Evolutionary conservation across 2,888 invertebrate species (phyloP).

Genomic region (Caenorhabditis becei): DNA sequence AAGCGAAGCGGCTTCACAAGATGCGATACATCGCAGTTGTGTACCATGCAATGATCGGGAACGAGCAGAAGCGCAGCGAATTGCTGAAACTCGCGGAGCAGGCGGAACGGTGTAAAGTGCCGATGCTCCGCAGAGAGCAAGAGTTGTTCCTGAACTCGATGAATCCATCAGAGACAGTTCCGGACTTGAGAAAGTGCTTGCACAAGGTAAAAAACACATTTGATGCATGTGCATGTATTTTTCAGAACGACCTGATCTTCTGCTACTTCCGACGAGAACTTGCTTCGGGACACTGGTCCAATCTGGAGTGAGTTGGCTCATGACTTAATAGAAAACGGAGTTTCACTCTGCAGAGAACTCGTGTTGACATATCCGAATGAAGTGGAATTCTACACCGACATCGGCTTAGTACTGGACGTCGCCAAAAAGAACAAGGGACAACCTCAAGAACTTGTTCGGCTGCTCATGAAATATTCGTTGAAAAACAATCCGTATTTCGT

Average conservation of each 20-base stretch:
- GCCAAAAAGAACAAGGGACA: background rate
- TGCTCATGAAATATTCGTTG: slow-evolving; percentile 5
- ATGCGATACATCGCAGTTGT: slow-evolving; percentile 36
- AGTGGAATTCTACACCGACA: slow-evolving; percentile 3
- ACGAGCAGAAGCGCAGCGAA: background rate
- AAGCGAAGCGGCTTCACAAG: slow-evolving; percentile 6
- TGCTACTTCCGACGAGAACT: slow-evolving; percentile 37
- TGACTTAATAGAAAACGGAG: background rate
- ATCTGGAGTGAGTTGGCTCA: slow-evolving; percentile 1
- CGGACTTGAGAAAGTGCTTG: slow-evolving; percentile 19
- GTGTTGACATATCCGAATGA: background rate
- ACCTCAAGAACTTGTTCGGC: background rate
- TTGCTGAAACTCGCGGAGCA: slow-evolving; percentile 14
- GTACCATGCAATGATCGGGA: slow-evolving; percentile 14
- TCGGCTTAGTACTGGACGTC: background rate
- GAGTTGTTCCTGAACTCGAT: slow-evolving; percentile 29
- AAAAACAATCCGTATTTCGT: slow-evolving; percentile 17
- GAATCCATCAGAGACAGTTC: background rate
- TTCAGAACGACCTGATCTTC: slow-evolving; percentile 35
- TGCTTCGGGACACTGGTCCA: slow-evolving; percentile 14
- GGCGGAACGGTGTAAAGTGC: slow-evolving; percentile 22
- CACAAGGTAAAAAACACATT: slow-evolving; percentile 7
- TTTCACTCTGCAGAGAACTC: slow-evolving; percentile 9
- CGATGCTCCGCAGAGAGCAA: slow-evolving; percentile 23
- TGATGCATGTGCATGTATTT: background rate